Conservation (phyloP, 2,113 vertebrate species). For the Chamaetylas fuelleborni region DNA sequence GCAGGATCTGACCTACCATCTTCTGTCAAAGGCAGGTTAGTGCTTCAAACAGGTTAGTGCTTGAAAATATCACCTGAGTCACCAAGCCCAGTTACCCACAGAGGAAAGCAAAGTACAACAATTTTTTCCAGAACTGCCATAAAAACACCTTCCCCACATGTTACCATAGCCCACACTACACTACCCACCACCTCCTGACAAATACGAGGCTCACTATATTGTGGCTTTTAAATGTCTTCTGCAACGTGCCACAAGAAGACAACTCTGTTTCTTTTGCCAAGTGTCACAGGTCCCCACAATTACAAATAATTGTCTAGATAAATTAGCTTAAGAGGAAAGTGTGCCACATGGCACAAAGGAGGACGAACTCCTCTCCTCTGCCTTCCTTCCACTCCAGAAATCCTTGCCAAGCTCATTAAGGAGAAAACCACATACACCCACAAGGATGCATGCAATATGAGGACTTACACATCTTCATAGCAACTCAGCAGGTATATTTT, state of each 20-base stretch:
- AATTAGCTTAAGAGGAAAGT: not conserved
- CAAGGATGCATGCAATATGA: rapidly evolving
- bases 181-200: not conserved
- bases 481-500: not conserved
- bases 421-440: not conserved
- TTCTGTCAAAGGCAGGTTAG: not conserved
- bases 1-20: not conserved
- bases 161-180: not conserved
- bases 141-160: not conserved
- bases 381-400: not conserved
- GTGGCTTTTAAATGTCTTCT: not conserved
- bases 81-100: not conserved
- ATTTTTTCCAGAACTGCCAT: not conserved
- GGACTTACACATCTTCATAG: not conserved
- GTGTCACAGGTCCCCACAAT: not conserved
- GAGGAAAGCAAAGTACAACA: not conserved
- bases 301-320: not conserved
- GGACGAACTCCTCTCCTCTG: not conserved
- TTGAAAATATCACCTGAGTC: not conserved
- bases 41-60: not conserved
- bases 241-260: not conserved
- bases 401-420: not conserved
- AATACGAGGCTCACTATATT: not conserved
- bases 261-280: not conserved
- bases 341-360: not conserved